phyloP scores from a whole-genome alignment of 2,113 vertebrate species.

The Dasyurus viverrinus region DNA sequence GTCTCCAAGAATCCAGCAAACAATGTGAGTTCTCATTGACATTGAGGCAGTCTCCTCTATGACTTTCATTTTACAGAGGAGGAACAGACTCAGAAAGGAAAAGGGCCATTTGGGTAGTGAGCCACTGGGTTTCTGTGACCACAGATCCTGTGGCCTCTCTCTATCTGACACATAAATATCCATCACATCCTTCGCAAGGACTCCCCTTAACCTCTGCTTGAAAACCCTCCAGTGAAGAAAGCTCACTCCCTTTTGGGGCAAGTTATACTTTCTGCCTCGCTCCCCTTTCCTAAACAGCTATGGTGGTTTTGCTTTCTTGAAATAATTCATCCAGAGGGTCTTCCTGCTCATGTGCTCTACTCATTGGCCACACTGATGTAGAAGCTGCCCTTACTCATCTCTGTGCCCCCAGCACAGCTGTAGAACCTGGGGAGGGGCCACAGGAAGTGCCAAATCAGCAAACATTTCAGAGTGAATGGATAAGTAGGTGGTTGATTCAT shows the following conservation, averaged over 20 bases:
- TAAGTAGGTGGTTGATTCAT: not conserved
- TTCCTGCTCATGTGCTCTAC: accelerated
- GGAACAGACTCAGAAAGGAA: not conserved
- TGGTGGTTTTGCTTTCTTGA: not conserved
- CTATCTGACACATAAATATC: not conserved
- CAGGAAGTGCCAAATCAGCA: accelerated
- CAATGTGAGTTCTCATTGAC: no score
- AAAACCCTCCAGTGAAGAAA: not conserved
- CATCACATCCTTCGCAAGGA: not conserved
- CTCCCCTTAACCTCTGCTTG: not conserved
- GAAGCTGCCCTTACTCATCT: accelerated
- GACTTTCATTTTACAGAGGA: not conserved
- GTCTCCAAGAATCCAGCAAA: no score
- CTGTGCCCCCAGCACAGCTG: accelerated
- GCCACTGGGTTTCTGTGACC: not conserved
- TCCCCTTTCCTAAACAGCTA: not conserved
- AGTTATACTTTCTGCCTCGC: not conserved
- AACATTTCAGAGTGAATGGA: not conserved
- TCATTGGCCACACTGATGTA: accelerated
- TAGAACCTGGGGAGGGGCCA: not conserved
- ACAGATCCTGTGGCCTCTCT: not conserved
- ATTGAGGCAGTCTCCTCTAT: not conserved
- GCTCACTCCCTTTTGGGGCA: not conserved
- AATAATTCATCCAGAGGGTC: not conserved
- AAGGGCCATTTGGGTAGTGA: not conserved